Conservation (phyloP, 2,113 vertebrate genomes). For the Ranitomeya variabilis region DNA sequence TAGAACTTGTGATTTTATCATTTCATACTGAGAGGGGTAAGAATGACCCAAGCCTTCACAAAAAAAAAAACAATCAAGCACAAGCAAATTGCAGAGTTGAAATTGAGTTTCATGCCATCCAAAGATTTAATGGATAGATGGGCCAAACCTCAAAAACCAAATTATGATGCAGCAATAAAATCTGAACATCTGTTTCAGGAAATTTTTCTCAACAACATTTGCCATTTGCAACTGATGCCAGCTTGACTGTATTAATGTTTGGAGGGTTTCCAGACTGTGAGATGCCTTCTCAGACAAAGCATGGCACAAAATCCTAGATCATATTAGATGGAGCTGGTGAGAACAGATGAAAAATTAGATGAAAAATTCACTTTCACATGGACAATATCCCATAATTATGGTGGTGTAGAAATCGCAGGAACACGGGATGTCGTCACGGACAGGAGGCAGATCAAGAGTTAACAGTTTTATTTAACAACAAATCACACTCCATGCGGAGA, state of each 20-base stretch:
- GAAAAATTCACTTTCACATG: too few species aligned
- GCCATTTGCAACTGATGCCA: neutral
- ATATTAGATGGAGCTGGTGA: neutral
- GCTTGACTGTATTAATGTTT: neutral
- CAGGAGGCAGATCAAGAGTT: too few species aligned
- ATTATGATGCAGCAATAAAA: neutral
- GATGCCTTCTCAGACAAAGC: neutral
- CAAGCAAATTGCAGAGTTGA: neutral
- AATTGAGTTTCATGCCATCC: neutral
- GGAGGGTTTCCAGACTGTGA: neutral
- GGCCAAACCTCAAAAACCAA: neutral
- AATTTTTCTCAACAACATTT: neutral
- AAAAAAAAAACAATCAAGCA: neutral
- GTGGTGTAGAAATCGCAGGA: too few species aligned
- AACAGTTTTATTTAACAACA: too few species aligned
- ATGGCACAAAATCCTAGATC: neutral
- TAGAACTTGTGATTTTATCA: neutral
- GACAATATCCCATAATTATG: too few species aligned
- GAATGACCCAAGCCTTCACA: neutral
- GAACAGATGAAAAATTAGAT: neutral
- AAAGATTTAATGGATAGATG: neutral
- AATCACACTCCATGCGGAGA: too few species aligned
- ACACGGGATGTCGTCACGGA: too few species aligned
- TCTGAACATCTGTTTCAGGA: neutral
- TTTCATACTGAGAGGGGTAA: neutral